Evolutionary conservation across 2,797 vertebrate genomes (phyloP), one percentile per base, ranked within the genome.

Genomic region (Tauraco hartlaubi): DNA sequence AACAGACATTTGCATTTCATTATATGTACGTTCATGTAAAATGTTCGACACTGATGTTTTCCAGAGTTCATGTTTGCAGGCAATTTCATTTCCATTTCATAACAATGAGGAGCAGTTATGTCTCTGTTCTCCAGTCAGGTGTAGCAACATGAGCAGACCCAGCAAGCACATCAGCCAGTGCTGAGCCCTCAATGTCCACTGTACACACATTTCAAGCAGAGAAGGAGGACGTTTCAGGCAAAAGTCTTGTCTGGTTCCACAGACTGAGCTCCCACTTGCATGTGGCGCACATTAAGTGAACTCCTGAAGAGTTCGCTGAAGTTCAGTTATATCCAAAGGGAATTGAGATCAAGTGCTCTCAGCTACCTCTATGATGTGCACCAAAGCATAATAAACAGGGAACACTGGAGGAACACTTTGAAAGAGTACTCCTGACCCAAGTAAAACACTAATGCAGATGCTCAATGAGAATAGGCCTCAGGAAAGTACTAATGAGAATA

Each of bases 111-210:
- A 66, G 21, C 0, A 1, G 13, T 56, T 59, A 12, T 22, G 7
- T 22, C 28, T 52, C 31, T 64, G 10, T 17, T 83, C 22, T 16
- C 29, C 9, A 21, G 7, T 14, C 39, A 88, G 31, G 21, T 13
- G 35, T 39, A 46, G 15, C 21, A 43, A 7, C 3, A 5, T 0
- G 2, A 88, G 15, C 9, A 62, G 46, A 29, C 7, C 20, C 14
- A 67, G 59, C 4, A 7, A 79, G 19, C 6, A 55, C 35, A 66
- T 2, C 35, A 51, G 28, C 2, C 2, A 1, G 14, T 21, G 11
- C 22, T 69, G 63, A 58, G 52, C 12, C 26, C 1, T 0, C 9
- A 1, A 0, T 11, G 8, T 6, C 55, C 35, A 4, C 2, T 2
- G 23, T 5, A 9, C 3, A 1, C 13, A 13, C 10, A 13, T 39